These are phyloP conservation scores for Holotrichia oblita DNA, from an alignment of 1,140 invertebrate genomes.

Conservation along the genomic window DNA sequence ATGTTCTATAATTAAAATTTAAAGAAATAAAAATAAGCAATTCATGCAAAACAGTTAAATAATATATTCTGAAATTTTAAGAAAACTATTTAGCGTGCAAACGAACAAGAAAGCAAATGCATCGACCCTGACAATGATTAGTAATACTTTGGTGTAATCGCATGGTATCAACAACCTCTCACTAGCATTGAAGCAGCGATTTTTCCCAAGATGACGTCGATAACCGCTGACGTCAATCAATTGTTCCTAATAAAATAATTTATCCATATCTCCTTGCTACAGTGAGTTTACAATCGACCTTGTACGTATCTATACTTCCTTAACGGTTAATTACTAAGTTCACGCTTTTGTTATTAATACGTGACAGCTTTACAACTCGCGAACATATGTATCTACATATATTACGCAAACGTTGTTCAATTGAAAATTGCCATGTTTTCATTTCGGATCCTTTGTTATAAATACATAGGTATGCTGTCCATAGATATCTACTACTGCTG, in stretches of 20 bases:
- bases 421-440: not conserved
- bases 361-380: not conserved
- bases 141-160: not conserved
- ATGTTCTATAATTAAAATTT: no score
- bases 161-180: constrained; percentile 9
- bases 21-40: no score
- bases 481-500: no score
- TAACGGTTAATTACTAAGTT: not conserved
- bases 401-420: not conserved
- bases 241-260: constrained; percentile 7
- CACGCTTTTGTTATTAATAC: not conserved
- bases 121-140: not conserved
- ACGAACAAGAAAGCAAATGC: no score
- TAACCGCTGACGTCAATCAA: constrained; percentile 24
- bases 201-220: constrained; percentile 23
- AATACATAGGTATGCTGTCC: not conserved
- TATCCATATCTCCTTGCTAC: not conserved
- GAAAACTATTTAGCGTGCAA: not conserved
- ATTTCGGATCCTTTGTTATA: not conserved
- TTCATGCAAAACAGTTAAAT: no score
- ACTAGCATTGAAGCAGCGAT: not conserved
- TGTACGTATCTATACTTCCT: not conserved
- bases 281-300: not conserved
- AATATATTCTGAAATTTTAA: no score
- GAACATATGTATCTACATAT: not conserved